Percentiles rank a stretch among this genome's conserved stretches.
These are phyloP conservation scores for Mayetiola destructor DNA, from an alignment of 2,888 invertebrate species.

Conservation along the genomic window DNA sequence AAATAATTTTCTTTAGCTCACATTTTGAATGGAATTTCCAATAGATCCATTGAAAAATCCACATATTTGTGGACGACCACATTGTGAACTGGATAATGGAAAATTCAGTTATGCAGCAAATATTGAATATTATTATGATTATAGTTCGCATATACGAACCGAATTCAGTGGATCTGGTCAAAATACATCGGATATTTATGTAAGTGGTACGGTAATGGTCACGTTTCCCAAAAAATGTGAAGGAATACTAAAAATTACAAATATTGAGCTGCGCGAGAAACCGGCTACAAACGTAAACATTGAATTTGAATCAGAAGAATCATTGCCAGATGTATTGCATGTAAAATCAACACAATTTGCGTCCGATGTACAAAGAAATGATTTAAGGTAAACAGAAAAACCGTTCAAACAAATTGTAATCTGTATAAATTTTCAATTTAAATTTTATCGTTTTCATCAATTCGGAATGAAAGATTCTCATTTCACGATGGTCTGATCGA, in stretches of 20 bases:
- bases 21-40: slow-evolving; percentile 59
- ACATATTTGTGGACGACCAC: slow-evolving; percentile 53
- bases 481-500: slow-evolving; percentile 74
- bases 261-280: slow-evolving; percentile 47
- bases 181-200: slow-evolving; percentile 52
- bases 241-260: slow-evolving; percentile 48
- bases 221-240: slow-evolving; percentile 59
- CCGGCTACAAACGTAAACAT: slow-evolving; percentile 35
- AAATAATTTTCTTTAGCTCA: not conserved
- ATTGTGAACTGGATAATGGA: slow-evolving; percentile 36
- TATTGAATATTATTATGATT: slow-evolving; percentile 49
- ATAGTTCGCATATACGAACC: slow-evolving; percentile 54
- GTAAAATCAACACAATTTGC: slow-evolving; percentile 38
- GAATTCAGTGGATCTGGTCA: slow-evolving; percentile 55
- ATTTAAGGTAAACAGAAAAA: slow-evolving; percentile 37
- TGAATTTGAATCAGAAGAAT: slow-evolving; percentile 22
- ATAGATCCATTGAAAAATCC: slow-evolving; percentile 61
- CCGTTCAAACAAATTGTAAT: not conserved
- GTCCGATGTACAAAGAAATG: slow-evolving; percentile 39
- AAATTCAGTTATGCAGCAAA: slow-evolving; percentile 29
- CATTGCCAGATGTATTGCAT: slow-evolving; percentile 22
- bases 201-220: slow-evolving; percentile 43
- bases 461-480: slow-evolving; percentile 44
- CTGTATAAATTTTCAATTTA: not conserved
- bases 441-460: not conserved